A percentile compares a stretch with the other conserved stretches of the same genome.
Evolutionary conservation across 2,113 vertebrate species (phyloP).

Genomic region (Prochilodus magdalenae): DNA sequence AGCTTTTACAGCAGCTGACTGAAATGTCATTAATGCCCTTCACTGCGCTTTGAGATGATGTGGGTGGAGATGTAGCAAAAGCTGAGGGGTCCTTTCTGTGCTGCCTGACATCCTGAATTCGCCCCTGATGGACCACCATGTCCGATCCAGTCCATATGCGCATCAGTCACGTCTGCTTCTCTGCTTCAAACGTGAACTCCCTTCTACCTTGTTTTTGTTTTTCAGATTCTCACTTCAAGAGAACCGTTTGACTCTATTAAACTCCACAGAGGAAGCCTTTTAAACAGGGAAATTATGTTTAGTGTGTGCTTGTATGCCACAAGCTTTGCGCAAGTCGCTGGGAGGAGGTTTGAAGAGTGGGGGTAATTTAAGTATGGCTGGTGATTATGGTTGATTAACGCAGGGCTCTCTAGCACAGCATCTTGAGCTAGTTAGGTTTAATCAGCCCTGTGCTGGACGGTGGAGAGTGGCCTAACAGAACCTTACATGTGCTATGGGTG

Average conservation of each 20-base stretch:
- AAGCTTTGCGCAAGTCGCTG: constrained; percentile 19
- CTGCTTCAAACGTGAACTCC: constrained; percentile 32
- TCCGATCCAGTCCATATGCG: constrained; percentile 52
- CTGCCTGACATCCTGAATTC: neutral
- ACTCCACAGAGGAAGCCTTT: constrained; percentile 59
- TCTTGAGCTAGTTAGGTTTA: constrained; percentile 78
- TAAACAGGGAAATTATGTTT: constrained; percentile 68
- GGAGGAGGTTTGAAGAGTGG: constrained; percentile 51
- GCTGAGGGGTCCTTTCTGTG: neutral
- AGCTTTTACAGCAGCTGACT: too few relatives aligned
- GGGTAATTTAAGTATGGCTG: constrained; percentile 56
- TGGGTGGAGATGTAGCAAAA: neutral
- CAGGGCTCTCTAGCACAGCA: constrained; percentile 60
- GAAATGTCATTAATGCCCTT: neutral
- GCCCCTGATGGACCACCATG: constrained; percentile 15
- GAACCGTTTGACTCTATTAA: constrained; percentile 59
- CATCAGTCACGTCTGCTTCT: constrained; percentile 14
- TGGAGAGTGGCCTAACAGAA: constrained; percentile 37
- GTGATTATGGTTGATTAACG: constrained; percentile 73
- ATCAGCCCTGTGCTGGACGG: constrained; percentile 63
- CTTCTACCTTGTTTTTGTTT: constrained; percentile 35
- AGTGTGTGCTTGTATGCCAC: constrained; percentile 16
- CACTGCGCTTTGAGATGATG: neutral
- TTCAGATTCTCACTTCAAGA: constrained; percentile 46
- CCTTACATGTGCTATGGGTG: neutral